phyloP scores from a whole-genome alignment of 2,113 vertebrate genomes.

The Hippocampus abdominalis region DNA sequence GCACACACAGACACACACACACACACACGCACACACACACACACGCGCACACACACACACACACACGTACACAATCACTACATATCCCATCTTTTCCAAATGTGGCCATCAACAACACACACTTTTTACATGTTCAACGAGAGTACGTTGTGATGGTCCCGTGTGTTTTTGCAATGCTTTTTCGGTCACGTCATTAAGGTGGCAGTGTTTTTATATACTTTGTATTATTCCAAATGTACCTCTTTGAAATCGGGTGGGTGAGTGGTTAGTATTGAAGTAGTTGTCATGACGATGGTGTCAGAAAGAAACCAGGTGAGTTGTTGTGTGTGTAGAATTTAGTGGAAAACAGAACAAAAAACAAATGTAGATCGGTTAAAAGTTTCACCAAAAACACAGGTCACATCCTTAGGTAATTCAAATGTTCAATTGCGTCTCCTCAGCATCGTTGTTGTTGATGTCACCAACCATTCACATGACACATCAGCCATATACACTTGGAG shows the following conservation, averaged over 20 bases:
- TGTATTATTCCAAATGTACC: slow-evolving; percentile 54
- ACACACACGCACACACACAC: slow-evolving; percentile 18
- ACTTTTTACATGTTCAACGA: slow-evolving; percentile 25
- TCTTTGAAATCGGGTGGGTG: slow-evolving; percentile 44
- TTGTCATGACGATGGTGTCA: slow-evolving; percentile 36
- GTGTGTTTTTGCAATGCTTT: slow-evolving; percentile 39
- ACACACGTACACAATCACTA: slow-evolving; percentile 9
- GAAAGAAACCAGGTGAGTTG: slow-evolving; percentile 38
- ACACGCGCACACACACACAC: slow-evolving; percentile 17
- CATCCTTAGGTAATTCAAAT: slow-evolving; percentile 16
- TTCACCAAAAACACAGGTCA: slow-evolving; percentile 19
- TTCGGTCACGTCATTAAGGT: slow-evolving; percentile 33
- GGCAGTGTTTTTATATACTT: slow-evolving; percentile 42
- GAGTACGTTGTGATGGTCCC: slow-evolving; percentile 31
- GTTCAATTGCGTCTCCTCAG: slow-evolving; percentile 21
- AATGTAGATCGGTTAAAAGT: slow-evolving; percentile 49
- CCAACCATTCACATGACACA: not conserved
- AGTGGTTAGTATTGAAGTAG: slow-evolving; percentile 36
- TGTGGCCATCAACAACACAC: slow-evolving; percentile 9
- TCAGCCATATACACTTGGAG: slow-evolving; percentile 33
- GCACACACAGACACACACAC: not conserved
- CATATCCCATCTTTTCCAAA: not conserved
- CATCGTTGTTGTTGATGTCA: slow-evolving; percentile 17
- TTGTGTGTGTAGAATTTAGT: slow-evolving; percentile 60
- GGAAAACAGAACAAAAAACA: slow-evolving; percentile 36